Base-by-base conservation (phyloP, 2,797 vertebrate species). In the Geotrypetes seraphini region DNA sequence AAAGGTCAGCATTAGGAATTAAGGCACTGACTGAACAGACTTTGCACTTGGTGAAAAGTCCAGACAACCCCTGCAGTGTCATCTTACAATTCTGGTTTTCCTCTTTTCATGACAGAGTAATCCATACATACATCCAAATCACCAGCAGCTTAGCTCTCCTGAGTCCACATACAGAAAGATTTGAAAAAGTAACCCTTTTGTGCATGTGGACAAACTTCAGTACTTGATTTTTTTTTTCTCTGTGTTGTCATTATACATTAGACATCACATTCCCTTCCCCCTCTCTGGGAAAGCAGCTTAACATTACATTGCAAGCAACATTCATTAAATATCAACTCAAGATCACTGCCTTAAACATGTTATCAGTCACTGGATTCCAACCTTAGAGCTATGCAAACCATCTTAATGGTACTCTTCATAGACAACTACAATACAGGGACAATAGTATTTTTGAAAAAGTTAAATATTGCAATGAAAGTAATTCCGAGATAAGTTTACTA, bases 91-190 rank as follows among this genome's bases (percentile, higher is more conserved):
- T 73, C 51, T 56, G 60, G 62, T 70, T 79, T 78, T 79, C 78
- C 76, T 72, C 70, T 65, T 70, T 71, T 72, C 63, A 73, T 63
- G 57, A 50, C 60, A 43, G 53, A 64, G 81, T 77, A 87, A 92
- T 87, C 87, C 84, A 88, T 85, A 90, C 75, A 88, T 75, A 78
- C 78, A 76, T 72, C 75, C 66, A 77, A 71, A 83, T 78, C 73
- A 81, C 79, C 63, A 63, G 77, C 70, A 54, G 78, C 75, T 85
- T 79, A 83, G 79, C 74, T 85, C 81, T 80, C 71, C 66, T 78
- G 78, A 81, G 75, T 80, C 57, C 53, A 73, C 70, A 62, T 52
- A 50, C 61, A 68, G 70, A 60, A 57, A 72, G 71, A 81, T 79
- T 78, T 70, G 69, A 85, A 83, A 84, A 84, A 83, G 87, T 90